Base-by-base conservation (phyloP, 2,888 invertebrate species). In the Epistrophella euchroma region DNA sequence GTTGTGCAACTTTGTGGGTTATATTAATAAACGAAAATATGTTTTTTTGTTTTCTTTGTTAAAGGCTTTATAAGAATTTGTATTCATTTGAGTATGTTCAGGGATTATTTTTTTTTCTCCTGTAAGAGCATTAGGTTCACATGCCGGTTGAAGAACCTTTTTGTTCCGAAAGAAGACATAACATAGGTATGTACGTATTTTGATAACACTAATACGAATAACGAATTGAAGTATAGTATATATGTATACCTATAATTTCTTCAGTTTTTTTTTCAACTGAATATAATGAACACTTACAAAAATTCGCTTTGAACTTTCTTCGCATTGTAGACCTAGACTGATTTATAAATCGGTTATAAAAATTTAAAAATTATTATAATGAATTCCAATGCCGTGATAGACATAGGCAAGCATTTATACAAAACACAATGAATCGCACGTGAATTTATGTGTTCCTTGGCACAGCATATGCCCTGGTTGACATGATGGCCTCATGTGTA, bases 361-460 rank as follows among this genome's bases (percentile, higher is more conserved):
- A n/a, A n/a, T n/a, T n/a, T 25, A 25, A 25, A 3, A 3, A 25
- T 25, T 25, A 25, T 25, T 25, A 25, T 25, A 25, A 25, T 25
- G 25, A 25, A 25, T 3, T 2, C 25, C 4, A 3, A n/a, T n/a
- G n/a, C n/a, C n/a, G n/a, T n/a, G n/a, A n/a, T n/a, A n/a, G n/a
- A n/a, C n/a, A n/a, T n/a, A n/a, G n/a, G n/a, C n/a, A n/a, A n/a
- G n/a, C n/a, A n/a, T n/a, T 92, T 45, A 92, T 93, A 17, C 96
- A 96, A 92, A 96, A 96, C 88, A 97, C 97, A 37, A 97, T 96
- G 93, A 97, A 97, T 92, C 95, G 94, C 90, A 97, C 97, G 7
- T 94, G 98, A 92, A 98, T 99, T 91, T 99, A 99, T 92, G 97
- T 99, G 66, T 97, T 98, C 91, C 94, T 99, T 90, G 98, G 98